phyloP scores from a whole-genome alignment of 2,888 invertebrate genomes.

The Nomada fucata region DNA sequence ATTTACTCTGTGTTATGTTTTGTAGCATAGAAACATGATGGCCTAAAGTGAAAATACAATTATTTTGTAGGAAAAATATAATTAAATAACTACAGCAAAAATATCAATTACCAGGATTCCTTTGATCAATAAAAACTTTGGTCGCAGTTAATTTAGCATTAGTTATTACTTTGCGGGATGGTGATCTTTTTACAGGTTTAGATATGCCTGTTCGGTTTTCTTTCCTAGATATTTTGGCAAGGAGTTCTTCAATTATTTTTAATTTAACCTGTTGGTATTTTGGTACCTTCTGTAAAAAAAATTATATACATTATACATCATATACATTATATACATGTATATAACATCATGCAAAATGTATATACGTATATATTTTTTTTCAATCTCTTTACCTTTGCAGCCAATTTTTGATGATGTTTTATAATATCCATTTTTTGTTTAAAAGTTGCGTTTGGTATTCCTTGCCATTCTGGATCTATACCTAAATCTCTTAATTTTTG shows the following conservation, averaged over 20 bases:
- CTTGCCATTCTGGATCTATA: slow-evolving; percentile 87
- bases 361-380: neutral
- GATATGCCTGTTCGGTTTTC: slow-evolving; percentile 73
- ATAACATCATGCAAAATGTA: no score
- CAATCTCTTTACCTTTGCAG: slow-evolving; percentile 85
- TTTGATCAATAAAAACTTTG: slow-evolving; percentile 79
- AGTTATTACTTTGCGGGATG: slow-evolving; percentile 85
- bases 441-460: slow-evolving; percentile 86
- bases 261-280: slow-evolving; percentile 85
- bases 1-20: slow-evolving; percentile 1
- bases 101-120: slow-evolving; percentile 47
- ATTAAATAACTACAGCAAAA: neutral
- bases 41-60: slow-evolving; percentile 32
- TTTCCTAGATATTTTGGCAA: slow-evolving; percentile 80
- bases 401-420: slow-evolving; percentile 86
- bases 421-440: slow-evolving; percentile 86
- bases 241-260: slow-evolving; percentile 84
- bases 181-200: slow-evolving; percentile 81
- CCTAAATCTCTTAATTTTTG: slow-evolving; percentile 86
- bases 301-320: no score
- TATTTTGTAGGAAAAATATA: neutral
- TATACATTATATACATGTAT: no score
- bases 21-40: slow-evolving; percentile 5
- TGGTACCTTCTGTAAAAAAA: slow-evolving; percentile 84
- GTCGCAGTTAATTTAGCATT: slow-evolving; percentile 86